These are phyloP conservation scores for Plestiodon gilberti DNA, from an alignment of 2,113 vertebrate genomes.

Conservation along the genomic window DNA sequence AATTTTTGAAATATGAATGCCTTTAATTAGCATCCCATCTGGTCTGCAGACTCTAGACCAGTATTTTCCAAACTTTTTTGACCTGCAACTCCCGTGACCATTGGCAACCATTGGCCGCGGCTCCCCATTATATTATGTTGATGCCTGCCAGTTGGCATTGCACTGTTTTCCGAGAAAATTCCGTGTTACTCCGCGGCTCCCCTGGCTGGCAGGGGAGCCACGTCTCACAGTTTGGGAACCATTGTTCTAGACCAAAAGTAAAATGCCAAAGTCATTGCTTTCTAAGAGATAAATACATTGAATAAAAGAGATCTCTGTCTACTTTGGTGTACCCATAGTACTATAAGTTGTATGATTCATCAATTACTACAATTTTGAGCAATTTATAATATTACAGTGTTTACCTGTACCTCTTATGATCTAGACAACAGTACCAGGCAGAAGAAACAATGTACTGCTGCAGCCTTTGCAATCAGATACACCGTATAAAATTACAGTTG, in stretches of 20 bases:
- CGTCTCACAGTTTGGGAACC: no score
- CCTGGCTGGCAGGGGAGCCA: no score
- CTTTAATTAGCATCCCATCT: not conserved
- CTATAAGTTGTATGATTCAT: not conserved
- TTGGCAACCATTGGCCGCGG: no score
- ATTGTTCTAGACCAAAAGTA: no score
- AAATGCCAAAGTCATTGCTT: not conserved
- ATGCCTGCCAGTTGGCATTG: no score
- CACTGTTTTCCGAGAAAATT: no score
- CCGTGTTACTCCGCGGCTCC: no score
- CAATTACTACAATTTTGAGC: not conserved
- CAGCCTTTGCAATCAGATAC: conserved; percentile 89
- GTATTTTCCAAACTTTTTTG: not conserved
- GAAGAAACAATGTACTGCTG: conserved; percentile 91
- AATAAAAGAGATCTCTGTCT: not conserved
- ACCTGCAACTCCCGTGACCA: no score
- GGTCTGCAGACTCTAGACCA: not conserved
- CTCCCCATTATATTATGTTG: no score
- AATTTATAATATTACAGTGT: not conserved
- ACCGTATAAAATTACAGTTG: conserved; percentile 92
- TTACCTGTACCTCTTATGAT: conserved; percentile 37
- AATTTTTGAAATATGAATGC: not conserved
- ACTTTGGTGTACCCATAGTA: not conserved
- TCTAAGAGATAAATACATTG: no score
- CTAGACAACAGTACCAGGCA: conserved; percentile 91